Evolutionary conservation across 2,113 vertebrate species (phyloP), one percentile per base, ranked within the genome.

Genomic region (Triplophysa rosa): DNA sequence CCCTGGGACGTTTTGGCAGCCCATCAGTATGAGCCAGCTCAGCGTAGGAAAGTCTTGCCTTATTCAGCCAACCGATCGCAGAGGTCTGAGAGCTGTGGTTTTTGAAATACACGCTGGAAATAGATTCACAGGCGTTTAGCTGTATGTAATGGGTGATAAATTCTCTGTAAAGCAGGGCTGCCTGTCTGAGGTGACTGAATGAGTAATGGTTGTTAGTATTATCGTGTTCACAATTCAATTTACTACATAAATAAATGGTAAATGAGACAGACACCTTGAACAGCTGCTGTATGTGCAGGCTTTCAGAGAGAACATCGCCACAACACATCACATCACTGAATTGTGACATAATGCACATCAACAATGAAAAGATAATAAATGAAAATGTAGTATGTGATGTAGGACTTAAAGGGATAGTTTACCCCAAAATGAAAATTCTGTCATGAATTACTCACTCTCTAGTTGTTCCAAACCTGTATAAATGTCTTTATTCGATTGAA

Each of bases 1-100:
- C 59, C n/a, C 59, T 77, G 80, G 19, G 37, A 61, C 67, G 40
- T 33, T 59, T 68, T 76, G 81, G 29, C 67, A 78, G 81, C n/a
- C 49, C 40, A 59, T 56, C 71, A 52, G n/a, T 72, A 40, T 19
- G 70, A 37, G 29, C 29, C 42, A 45, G 69, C 47, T 9, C 21
- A 24, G 61, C 16, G 19, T 58, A 72, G 6, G 29, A 6, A 71
- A 62, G 17, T 37, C 67, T 37, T 21, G 71, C 45, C 74, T 80
- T 64, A 62, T 80, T 70, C 78, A 67, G 74, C 77, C 66, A 66
- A 69, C 64, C 67, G 77, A 62, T 58, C 14, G 10, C 24, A 40
- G 40, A 19, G 45, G 16, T 9, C 26, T 58, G 59, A 56, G 21
- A 33, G 33, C 37, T 70, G 67, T 45, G 13, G 40, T 59, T 71